Evolutionary conservation across 2,888 invertebrate genomes (phyloP).

Genomic region (Ennomos erosarius): DNA sequence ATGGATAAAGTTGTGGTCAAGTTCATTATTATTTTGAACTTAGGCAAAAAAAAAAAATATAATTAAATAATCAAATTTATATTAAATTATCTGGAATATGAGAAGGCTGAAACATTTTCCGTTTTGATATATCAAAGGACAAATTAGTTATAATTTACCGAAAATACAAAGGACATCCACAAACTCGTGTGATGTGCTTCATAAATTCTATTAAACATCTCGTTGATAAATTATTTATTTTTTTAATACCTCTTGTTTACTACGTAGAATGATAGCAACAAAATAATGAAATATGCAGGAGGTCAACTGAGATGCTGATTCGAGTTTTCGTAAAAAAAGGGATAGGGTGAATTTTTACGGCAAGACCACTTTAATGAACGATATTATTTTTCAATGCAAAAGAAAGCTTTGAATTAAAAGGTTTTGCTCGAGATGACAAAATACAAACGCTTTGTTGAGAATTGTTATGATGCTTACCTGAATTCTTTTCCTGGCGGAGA

Average conservation of each 20-base stretch:
- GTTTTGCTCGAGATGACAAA: slow-evolving; percentile 30
- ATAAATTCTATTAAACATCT: no score
- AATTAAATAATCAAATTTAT: no score
- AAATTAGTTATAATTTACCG: no score
- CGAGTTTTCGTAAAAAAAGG: slow-evolving; percentile 19
- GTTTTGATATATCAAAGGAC: no score
- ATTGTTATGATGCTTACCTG: slow-evolving; percentile 54
- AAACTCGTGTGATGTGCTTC: no score
- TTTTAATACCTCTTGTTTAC: no score
- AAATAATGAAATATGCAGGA: slow-evolving; percentile 22
- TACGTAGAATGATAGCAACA: background rate
- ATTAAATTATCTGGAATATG: no score
- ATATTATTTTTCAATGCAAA: slow-evolving; percentile 25
- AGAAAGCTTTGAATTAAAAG: slow-evolving; percentile 31
- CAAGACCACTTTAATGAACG: slow-evolving; percentile 27
- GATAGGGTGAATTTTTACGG: slow-evolving; percentile 18
- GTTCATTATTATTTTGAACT: no score
- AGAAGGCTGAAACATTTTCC: no score
- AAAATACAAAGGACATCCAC: no score
- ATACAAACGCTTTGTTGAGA: slow-evolving; percentile 21
- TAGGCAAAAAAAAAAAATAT: no score
- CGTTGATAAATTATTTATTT: background rate
- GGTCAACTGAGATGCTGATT: slow-evolving; percentile 18
- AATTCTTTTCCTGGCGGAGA: slow-evolving; percentile 62
- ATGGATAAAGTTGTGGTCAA: no score